phyloP scores from a whole-genome alignment of 2,113 vertebrate genomes.

The Empidonax alnorum region DNA sequence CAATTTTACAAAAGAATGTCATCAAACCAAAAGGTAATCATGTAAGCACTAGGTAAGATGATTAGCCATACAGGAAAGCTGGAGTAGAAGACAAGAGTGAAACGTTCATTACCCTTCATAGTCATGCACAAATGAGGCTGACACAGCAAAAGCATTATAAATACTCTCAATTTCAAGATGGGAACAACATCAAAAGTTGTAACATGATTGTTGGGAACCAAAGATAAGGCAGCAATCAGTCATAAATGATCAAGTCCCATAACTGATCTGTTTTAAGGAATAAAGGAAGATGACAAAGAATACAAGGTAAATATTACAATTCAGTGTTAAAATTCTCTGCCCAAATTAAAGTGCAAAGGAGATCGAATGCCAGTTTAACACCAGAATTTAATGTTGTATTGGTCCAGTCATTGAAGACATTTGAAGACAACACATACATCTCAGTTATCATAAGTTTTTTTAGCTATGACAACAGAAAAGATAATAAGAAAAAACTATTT shows the following conservation, averaged over 20 bases:
- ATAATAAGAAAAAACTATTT: not conserved
- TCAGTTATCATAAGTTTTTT: not conserved
- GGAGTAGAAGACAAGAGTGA: not conserved
- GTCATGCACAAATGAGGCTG: not conserved
- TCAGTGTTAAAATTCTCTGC: not conserved
- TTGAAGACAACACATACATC: not conserved
- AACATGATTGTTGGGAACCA: not conserved
- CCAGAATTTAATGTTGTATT: not conserved
- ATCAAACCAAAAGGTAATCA: not conserved
- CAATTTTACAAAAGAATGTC: not conserved
- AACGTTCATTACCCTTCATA: not conserved
- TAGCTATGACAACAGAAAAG: not conserved
- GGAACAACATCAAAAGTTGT: not conserved
- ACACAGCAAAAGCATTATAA: not conserved
- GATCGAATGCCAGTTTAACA: not conserved
- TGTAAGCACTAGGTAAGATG: not conserved
- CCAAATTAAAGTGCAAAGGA: rapidly evolving
- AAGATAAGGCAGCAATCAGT: conserved; percentile 9
- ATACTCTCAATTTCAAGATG: not conserved
- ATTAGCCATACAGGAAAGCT: not conserved
- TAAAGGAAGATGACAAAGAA: not conserved
- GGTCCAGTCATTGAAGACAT: not conserved
- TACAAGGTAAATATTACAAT: not conserved
- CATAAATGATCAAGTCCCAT: not conserved
- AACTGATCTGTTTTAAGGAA: not conserved